These are phyloP conservation scores for Myxocyprinus asiaticus DNA, from an alignment of 2,113 vertebrate genomes.

Conservation along the genomic window DNA sequence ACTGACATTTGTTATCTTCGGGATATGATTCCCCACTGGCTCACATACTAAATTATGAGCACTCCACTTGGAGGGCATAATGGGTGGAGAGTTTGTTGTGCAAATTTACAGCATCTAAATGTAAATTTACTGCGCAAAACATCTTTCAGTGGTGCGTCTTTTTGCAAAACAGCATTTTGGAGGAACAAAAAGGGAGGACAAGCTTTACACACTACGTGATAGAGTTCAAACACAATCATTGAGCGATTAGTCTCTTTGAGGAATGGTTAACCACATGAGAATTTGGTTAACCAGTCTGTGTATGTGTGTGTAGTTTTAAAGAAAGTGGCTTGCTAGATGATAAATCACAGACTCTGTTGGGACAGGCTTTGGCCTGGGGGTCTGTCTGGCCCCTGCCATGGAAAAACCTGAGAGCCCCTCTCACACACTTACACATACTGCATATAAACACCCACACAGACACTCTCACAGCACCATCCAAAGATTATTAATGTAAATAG, in stretches of 20 bases:
- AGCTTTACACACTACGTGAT: too few relatives aligned
- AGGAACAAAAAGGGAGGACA: not conserved
- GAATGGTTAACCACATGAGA: conserved; percentile 63
- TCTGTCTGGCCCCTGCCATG: conserved; percentile 24
- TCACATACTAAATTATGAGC: not conserved
- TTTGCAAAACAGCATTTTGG: not conserved
- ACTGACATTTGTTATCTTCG: conserved; percentile 4
- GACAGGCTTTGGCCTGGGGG: conserved; percentile 21
- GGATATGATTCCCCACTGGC: not conserved
- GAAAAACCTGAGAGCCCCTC: conserved; percentile 52
- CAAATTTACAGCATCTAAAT: too few relatives aligned
- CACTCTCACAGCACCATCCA: not conserved
- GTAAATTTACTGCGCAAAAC: too few relatives aligned
- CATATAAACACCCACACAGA: not conserved
- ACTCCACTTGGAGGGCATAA: too few relatives aligned
- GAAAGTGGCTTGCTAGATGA: conserved; percentile 41
- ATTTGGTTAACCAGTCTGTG: conserved; percentile 53
- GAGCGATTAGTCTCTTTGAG: conserved; percentile 54
- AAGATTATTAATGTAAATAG: conserved; percentile 57
- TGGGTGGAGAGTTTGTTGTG: too few relatives aligned
- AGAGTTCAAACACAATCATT: conserved; percentile 56
- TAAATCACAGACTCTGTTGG: conserved; percentile 43
- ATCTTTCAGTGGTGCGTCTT: too few relatives aligned
- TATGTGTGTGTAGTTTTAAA: conserved; percentile 31
- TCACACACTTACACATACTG: conserved; percentile 3